Percentiles rank a stretch among this genome's conserved stretches.
These are phyloP conservation scores for Boloria selene DNA, from an alignment of 2,888 invertebrate genomes.

Conservation along the genomic window DNA sequence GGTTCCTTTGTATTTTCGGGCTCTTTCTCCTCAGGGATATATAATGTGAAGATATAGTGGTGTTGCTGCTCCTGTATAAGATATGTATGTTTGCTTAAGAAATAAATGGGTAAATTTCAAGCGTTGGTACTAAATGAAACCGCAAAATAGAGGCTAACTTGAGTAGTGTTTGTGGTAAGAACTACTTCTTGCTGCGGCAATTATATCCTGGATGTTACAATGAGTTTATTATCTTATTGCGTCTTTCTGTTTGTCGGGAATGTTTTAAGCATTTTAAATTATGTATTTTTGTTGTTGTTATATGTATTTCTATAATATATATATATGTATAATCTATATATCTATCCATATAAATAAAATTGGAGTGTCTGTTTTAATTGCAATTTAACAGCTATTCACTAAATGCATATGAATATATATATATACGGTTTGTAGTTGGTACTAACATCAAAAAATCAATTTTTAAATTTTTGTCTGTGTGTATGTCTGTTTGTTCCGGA, in stretches of 20 bases:
- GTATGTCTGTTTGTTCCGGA: too few species aligned
- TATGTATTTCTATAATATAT: too few species aligned
- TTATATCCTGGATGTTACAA: slow-evolving; percentile 35
- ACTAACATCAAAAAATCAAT: too few species aligned
- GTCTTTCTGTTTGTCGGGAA: background rate
- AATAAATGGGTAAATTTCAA: slow-evolving; percentile 28
- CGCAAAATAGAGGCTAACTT: slow-evolving; percentile 43
- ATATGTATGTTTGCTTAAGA: background rate
- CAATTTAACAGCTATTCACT: too few species aligned
- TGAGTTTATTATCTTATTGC: slow-evolving; percentile 44
- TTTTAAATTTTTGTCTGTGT: too few species aligned
- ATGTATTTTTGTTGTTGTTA: background rate
- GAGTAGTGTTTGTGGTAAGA: slow-evolving; percentile 41
- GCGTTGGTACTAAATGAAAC: slow-evolving; percentile 38
- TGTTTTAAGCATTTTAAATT: background rate
- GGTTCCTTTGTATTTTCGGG: too few species aligned
- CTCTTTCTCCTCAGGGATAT: background rate
- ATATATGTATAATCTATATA: too few species aligned
- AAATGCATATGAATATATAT: too few species aligned
- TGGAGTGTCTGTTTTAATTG: too few species aligned
- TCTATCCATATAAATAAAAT: too few species aligned
- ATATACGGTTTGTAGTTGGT: too few species aligned
- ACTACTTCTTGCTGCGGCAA: slow-evolving; percentile 33
- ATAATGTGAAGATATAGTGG: background rate
- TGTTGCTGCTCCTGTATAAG: background rate